phyloP scores from a whole-genome alignment of 1,140 invertebrate species.

The Hydropsyche tenuis region DNA sequence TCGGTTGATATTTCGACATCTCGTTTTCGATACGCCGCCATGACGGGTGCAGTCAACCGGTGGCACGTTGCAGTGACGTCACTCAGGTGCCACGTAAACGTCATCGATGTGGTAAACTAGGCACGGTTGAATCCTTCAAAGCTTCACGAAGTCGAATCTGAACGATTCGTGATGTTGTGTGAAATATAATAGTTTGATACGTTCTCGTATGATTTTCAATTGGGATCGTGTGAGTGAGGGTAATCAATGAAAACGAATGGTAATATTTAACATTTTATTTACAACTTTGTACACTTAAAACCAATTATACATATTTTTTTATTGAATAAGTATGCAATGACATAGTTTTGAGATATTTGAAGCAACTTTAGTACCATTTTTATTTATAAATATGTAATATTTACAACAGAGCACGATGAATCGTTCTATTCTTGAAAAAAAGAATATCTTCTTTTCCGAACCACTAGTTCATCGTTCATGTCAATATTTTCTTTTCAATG shows the following conservation, averaged over 20 bases:
- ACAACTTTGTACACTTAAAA: constrained; percentile 45
- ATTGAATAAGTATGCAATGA: constrained; percentile 29
- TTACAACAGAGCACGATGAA: not conserved
- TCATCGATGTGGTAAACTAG: not conserved
- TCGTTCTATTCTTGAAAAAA: no score
- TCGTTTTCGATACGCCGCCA: no score
- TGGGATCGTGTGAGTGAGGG: not conserved
- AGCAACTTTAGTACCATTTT: constrained; percentile 23
- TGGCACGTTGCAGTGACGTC: not conserved
- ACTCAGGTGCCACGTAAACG: constrained; percentile 14
- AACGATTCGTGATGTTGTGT: no score
- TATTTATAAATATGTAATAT: constrained; percentile 4
- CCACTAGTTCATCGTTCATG: no score
- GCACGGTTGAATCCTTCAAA: no score
- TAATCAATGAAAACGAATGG: constrained; percentile 9
- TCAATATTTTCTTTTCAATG: not conserved
- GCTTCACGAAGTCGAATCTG: no score
- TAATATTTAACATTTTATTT: constrained; percentile 49
- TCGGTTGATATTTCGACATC: no score
- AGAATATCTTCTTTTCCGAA: no score
- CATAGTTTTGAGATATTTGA: constrained; percentile 25
- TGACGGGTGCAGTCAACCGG: no score
- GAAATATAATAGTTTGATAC: no score
- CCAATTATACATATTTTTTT: constrained; percentile 30
- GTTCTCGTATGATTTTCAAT: no score